Base-by-base conservation (phyloP, 2,797 vertebrate genomes). In the Cuniculus paca region DNA sequence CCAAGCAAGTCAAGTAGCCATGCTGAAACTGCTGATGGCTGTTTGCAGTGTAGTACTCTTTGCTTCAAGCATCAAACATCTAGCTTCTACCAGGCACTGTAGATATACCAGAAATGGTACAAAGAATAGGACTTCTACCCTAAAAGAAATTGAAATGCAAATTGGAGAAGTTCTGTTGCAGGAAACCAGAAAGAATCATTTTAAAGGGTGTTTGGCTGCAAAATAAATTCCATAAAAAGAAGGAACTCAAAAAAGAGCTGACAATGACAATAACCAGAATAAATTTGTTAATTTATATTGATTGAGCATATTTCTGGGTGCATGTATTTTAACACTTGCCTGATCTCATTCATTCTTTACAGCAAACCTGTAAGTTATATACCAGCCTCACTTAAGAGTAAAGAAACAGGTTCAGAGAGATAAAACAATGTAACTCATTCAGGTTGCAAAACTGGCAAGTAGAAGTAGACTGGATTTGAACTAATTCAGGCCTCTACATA, bases 261-360 rank as follows among this genome's bases (percentile, higher is more conserved):
- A 45, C 72, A 82, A 75, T 65, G 74, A 90, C 50, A 91, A 80
- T 86, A 89, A 79, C 24, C 54, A 58, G 36, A 79, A 80, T 28
- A 91, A 60, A 61, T 68, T 78, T 42, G 58, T 82, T 50, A 78
- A 79, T 93, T 96, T n/a, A 70, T 36, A 9, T 68, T 75, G 48
- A 28, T 14, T 60, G 19, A 92, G 42, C 45, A 54, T 31, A 89
- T 85, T 88, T 95, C 45, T 72, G 79, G 20, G 60, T 75, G n/a
- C 22, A 36, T 22, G 36, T 78, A 34, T 20, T 92, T 48, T 93
- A 77, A 75, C 20, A 42, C 6, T 36, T 56, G 11, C 14, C 48
- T 72, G 24, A 92, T 14, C 39, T 75, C 58, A 58, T 58, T 86
- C 86, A 48, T 92, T 88, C 60, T 45, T 95, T 94, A 89, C 4